Percentiles rank a stretch among this genome's conserved stretches.
phyloP scores from a whole-genome alignment of 1,140 invertebrate genomes.

The Dermatophagoides farinae region DNA sequence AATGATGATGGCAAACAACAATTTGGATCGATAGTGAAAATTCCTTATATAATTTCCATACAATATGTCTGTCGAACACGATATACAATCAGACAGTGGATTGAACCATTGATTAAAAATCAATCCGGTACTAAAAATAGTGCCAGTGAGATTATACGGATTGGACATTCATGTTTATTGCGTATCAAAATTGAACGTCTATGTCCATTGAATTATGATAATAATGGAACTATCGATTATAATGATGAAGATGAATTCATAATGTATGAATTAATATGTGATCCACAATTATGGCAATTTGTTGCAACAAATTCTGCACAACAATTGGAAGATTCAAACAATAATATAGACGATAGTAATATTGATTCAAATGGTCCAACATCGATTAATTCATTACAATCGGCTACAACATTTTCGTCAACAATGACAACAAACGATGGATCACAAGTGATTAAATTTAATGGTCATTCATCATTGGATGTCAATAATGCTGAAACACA shows the following conservation, averaged over 20 bases:
- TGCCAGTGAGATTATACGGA: conserved; percentile 63
- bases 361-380: neutral
- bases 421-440: neutral
- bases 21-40: neutral
- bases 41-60: neutral
- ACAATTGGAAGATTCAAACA: neutral
- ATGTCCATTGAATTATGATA: neutral
- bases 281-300: conserved; percentile 37
- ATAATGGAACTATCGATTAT: neutral
- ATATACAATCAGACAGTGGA: conserved; percentile 52
- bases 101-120: conserved; percentile 37
- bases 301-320: conserved; percentile 31
- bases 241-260: conserved; percentile 31
- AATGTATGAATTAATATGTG: conserved; percentile 49
- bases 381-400: neutral
- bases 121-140: conserved; percentile 28
- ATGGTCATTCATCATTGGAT: conserved; percentile 74
- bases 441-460: conserved; percentile 40
- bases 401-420: neutral
- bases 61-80: conserved; percentile 35
- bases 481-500: no score
- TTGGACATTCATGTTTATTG: conserved; percentile 64
- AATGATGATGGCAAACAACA: neutral
- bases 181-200: conserved; percentile 45
- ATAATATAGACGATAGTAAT: neutral